Conservation (phyloP, 1,140 invertebrate species). For the Rhynchophorus ferrugineus region DNA sequence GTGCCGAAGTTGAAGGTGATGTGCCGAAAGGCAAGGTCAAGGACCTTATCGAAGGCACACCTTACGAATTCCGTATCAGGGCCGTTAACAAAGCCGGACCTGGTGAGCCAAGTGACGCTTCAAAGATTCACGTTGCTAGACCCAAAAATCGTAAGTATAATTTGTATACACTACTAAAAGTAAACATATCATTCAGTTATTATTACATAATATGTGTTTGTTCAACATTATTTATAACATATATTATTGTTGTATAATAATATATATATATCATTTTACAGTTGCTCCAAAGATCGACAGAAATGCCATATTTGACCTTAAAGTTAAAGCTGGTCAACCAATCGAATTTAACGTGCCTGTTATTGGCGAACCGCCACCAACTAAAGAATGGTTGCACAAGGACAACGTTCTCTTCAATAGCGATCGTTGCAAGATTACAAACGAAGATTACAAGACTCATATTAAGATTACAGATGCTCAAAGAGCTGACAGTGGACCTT, state of each 20-base stretch:
- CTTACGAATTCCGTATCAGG: constrained; percentile 88
- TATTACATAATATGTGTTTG: constrained; percentile 1
- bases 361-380: constrained; percentile 86
- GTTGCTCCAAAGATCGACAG: constrained; percentile 88
- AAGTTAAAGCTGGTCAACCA: constrained; percentile 83
- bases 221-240: not conserved
- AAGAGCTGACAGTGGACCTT: constrained; percentile 80
- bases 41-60: constrained; percentile 83
- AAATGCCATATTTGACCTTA: constrained; percentile 87
- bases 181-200: constrained; percentile 4
- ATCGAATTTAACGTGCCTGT: constrained; percentile 93
- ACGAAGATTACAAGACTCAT: constrained; percentile 82
- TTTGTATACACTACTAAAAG: not conserved
- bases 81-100: constrained; percentile 93
- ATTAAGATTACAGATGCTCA: constrained; percentile 82
- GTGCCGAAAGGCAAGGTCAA: constrained; percentile 74
- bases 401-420: constrained; percentile 69
- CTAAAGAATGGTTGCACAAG: constrained; percentile 85
- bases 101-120: constrained; percentile 83
- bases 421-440: constrained; percentile 75
- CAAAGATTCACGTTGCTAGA: constrained; percentile 80
- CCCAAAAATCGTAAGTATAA: constrained; percentile 72
- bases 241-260: not conserved
- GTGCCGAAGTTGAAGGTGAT: constrained; percentile 76
- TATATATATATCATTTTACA: constrained; percentile 40